phyloP scores from a whole-genome alignment of 2,888 invertebrate genomes.

The Zonitis immaculata region DNA sequence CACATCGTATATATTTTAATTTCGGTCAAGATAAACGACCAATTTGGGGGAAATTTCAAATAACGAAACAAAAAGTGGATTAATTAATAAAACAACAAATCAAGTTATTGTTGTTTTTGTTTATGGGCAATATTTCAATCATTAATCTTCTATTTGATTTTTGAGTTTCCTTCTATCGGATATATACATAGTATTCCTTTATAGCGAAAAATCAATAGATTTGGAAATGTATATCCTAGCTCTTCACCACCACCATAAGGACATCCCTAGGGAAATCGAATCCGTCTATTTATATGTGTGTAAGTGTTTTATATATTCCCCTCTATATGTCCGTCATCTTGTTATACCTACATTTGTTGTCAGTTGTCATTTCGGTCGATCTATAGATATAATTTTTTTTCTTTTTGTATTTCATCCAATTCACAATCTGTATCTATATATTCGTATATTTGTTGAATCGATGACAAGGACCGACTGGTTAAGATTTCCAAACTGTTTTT shows the following conservation, averaged over 20 bases:
- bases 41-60: no score
- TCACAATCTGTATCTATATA: background rate
- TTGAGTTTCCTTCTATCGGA: no score
- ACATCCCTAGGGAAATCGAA: conserved; percentile 25
- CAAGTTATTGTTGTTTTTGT: no score
- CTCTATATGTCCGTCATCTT: conserved; percentile 25
- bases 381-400: no score
- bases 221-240: conserved; percentile 21
- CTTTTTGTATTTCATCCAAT: conserved; percentile 15
- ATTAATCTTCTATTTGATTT: no score
- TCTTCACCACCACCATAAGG: conserved; percentile 8
- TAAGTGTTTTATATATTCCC: conserved; percentile 9
- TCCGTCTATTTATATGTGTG: no score
- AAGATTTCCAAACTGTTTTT: conserved; percentile 8
- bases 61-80: no score
- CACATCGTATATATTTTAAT: no score
- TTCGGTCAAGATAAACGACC: no score
- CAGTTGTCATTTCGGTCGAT: conserved; percentile 21
- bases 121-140: no score
- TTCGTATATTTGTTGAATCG: background rate
- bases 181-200: background rate
- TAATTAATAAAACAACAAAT: no score
- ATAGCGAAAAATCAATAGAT: conserved; percentile 25
- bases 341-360: conserved; percentile 23
- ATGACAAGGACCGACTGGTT: no score